These are phyloP conservation scores for Catostomus latipinnis DNA, from an alignment of 2,797 vertebrate genomes.

Conservation along the genomic window DNA sequence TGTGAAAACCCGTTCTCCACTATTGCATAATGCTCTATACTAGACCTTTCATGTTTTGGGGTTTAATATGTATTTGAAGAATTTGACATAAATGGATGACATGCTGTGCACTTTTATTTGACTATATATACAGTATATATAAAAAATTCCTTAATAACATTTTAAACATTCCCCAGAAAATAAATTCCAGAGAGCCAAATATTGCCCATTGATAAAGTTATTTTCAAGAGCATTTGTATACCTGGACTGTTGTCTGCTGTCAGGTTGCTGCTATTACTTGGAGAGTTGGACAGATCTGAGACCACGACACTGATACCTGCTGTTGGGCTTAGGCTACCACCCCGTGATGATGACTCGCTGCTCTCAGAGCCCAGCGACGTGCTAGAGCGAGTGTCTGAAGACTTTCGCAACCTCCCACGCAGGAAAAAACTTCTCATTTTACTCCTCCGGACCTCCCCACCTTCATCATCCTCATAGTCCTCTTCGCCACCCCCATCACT, in stretches of 20 bases:
- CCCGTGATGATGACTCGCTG: slow-evolving; percentile 90
- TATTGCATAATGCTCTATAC: too few relatives aligned
- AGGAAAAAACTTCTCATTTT: slow-evolving; percentile 93
- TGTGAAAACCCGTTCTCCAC: too few relatives aligned
- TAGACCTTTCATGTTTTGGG: too few relatives aligned
- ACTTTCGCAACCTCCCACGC: slow-evolving; percentile 87
- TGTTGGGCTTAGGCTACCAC: slow-evolving; percentile 86
- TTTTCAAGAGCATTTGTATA: slow-evolving; percentile 58
- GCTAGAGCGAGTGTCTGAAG: slow-evolving; percentile 91
- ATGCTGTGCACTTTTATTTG: too few relatives aligned
- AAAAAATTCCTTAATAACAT: too few relatives aligned
- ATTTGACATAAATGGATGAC: too few relatives aligned
- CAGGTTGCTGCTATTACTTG: slow-evolving; percentile 90
- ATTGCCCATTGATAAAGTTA: too few relatives aligned
- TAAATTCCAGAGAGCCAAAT: too few relatives aligned
- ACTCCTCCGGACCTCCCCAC: slow-evolving; percentile 81
- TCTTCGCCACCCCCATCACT: slow-evolving; percentile 83
- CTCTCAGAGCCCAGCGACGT: slow-evolving; percentile 94
- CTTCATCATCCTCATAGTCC: slow-evolving; percentile 86
- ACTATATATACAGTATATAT: too few relatives aligned
- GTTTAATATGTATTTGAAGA: too few relatives aligned
- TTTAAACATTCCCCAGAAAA: too few relatives aligned
- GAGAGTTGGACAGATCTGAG: slow-evolving; percentile 81
- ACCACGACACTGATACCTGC: slow-evolving; percentile 82
- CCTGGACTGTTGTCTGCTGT: slow-evolving; percentile 87